Base-by-base conservation (phyloP, 2,888 invertebrate genomes). In the Oligia fasciuncula region DNA sequence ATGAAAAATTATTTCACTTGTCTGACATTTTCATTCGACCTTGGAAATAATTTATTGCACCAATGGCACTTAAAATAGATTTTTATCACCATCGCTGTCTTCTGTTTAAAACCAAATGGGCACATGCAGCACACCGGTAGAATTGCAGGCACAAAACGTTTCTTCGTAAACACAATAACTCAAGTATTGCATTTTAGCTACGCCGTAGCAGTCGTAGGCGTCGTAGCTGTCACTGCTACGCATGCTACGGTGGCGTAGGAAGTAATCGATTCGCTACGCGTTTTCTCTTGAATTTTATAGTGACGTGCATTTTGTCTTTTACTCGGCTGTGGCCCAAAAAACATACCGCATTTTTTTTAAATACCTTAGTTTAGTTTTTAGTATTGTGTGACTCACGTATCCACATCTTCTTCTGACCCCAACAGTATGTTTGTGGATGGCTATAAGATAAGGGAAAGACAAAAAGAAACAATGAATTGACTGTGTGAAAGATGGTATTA, bases 141-240 rank as follows among this genome's bases (percentile, higher is more conserved):
- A 66, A 77, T 9, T 76, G 4, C 17, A 65, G 1, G 1, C 49
- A 40, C 40, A 54, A 75, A 74, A 66, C 40, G 13, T 65, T 29
- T 65, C 60, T 66, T 17, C n/a, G 11, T 49, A 63, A 51, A 68
- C 54, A 29, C 46, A 80, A 80, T 69, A 77, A 82, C 81, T 81
- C 80, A 69, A 77, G n/a, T 19, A 81, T 73, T 78, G 78, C 23
- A 74, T 69, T 72, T 70, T 60, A 54, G 84, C 83, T 79, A 84
- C 79, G 82, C 29, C 84, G 83, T 83, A 83, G 79, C 78, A 51
- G 60, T 70, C 66, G 66, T 83, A 77, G 71, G 71, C 77, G 67
- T 82, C 74, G 66, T 83, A 77, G 71, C 77, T 82, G 67, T 82
- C 74, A 60, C 35, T 23, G 70, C 84, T 83, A 83, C 83, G 79